phyloP scores from a whole-genome alignment of 2,888 invertebrate genomes.

The Hypena proboscidalis region DNA sequence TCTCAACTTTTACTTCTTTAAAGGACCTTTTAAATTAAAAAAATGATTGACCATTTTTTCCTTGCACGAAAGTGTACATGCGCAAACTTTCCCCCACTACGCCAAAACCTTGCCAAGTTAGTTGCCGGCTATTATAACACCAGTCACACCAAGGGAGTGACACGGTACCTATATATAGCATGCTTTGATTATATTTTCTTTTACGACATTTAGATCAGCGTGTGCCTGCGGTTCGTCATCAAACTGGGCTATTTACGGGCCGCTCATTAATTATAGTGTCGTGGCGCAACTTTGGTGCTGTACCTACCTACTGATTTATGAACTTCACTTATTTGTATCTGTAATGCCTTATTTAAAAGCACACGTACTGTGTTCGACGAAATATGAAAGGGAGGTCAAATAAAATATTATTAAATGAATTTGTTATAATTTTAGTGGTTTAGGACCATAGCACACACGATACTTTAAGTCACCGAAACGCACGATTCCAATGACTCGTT shows the following conservation, averaged over 20 bases:
- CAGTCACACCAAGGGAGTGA: constrained; percentile 12
- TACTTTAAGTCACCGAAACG: too few relatives aligned
- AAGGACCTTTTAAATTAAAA: too few relatives aligned
- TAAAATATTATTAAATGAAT: not conserved
- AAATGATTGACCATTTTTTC: too few relatives aligned
- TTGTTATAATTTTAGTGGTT: too few relatives aligned
- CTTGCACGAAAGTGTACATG: too few relatives aligned
- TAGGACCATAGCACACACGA: too few relatives aligned
- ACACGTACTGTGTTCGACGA: not conserved
- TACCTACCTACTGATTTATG: constrained; percentile 10
- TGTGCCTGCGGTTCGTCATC: constrained; percentile 39
- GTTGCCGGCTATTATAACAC: too few relatives aligned
- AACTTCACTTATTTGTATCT: not conserved
- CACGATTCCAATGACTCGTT: too few relatives aligned
- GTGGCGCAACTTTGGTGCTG: constrained; percentile 12
- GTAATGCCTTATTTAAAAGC: not conserved
- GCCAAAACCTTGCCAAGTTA: too few relatives aligned
- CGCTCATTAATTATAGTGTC: constrained; percentile 14
- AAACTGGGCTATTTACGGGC: constrained; percentile 31
- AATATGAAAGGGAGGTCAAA: not conserved
- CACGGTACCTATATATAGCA: constrained; percentile 25
- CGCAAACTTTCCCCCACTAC: too few relatives aligned
- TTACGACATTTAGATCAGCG: constrained; percentile 34
- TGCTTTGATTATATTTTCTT: too few relatives aligned
- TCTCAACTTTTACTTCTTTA: too few relatives aligned